Evolutionary conservation across 2,888 invertebrate species (phyloP).

Genomic region (Conchocele bisecta): DNA sequence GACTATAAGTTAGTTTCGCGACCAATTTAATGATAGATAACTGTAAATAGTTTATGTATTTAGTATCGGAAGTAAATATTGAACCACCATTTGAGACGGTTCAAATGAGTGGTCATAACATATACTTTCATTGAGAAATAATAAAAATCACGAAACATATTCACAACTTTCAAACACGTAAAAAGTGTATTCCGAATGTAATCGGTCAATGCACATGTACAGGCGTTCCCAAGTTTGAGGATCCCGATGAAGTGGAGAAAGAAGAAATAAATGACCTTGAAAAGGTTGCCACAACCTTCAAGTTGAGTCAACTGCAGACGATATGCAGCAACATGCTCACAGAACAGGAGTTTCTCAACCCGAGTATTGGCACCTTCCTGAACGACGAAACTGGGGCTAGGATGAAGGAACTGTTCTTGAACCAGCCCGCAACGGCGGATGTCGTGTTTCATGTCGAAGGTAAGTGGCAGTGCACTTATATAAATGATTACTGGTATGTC

Average conservation of each 20-base stretch:
- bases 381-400: conserved; percentile 75
- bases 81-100: too few species aligned
- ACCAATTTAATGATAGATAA: too few species aligned
- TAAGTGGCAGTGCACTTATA: conserved; percentile 42
- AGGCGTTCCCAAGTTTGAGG: conserved; percentile 74
- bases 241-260: conserved; percentile 56
- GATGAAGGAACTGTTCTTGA: conserved; percentile 76
- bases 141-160: too few species aligned
- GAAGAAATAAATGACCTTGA: conserved; percentile 68
- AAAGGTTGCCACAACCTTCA: conserved; percentile 69
- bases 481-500: too few species aligned
- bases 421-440: conserved; percentile 70
- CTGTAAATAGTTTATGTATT: too few species aligned
- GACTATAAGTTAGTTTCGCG: too few species aligned
- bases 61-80: too few species aligned
- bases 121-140: too few species aligned
- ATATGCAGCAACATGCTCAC: conserved; percentile 74
- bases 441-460: conserved; percentile 77
- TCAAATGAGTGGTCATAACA: too few species aligned
- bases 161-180: too few species aligned
- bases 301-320: conserved; percentile 70
- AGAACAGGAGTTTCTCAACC: conserved; percentile 79
- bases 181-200: too few species aligned
- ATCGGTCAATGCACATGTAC: too few species aligned
- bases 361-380: conserved; percentile 79